Base-by-base conservation (phyloP, 30 jellyfish, hydroid and myxozoan genomes). In the Hydra vulgaris region DNA sequence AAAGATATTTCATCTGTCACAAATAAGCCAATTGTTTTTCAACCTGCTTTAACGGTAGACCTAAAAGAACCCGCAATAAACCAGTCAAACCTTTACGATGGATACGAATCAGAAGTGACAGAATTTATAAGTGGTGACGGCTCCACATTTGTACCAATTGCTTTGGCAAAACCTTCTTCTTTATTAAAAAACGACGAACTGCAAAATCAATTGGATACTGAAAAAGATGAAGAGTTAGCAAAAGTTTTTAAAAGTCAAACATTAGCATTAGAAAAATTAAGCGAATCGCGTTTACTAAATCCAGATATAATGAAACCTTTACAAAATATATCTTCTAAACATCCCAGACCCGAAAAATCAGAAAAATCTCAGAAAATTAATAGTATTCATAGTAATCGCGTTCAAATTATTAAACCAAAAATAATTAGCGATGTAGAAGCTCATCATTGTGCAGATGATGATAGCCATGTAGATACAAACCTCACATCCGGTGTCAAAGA, bases 381-480 rank as follows among this genome's bases (percentile, higher is more conserved):
- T n/a, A 17, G 71, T 56, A 15, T 56, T n/a, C 71, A 56, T 15
- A 56, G 71, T n/a, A 15, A 56, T 56, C 71, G 26, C 8, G 27
- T 16, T 23, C 25, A 23, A 68, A 68, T 4, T 3, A 68, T 3
- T n/a, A 20, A 27, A 40, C 52, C 23, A 12, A 54, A 15, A 74
- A 61, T 69, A 27, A 69, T 23, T 18, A 81, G 68, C 23, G 83
- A 27, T 1, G 53, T n/a, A n/a, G n/a, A n/a, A n/a, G n/a, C n/a
- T 78, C 78, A 78, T 23, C 78, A 27, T 52, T 78, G 85, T n/a
- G 27, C 53, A 24, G 85, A 78, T 0, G 85, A 78, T 17, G 85
- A 78, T 78, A 27, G 24, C 3, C 40, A 74, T 23, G 81, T 74
- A 23, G 78, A 78, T 8, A 81, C 20, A 16, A 24, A 27, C n/a